Conservation (phyloP, 2,888 invertebrate genomes). For the Volucella zonaria region DNA sequence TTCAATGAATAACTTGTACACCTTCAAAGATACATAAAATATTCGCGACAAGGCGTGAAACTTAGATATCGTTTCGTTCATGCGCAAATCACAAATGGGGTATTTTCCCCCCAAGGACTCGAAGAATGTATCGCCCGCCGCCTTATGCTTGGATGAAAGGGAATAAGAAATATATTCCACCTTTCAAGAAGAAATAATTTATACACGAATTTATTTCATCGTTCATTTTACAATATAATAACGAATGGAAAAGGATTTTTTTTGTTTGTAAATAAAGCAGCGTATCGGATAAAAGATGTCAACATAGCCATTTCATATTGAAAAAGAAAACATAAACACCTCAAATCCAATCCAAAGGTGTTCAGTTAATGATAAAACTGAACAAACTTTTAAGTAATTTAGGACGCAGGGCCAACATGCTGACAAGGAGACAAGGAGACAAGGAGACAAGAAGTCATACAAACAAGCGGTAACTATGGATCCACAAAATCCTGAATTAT, state of each 20-base stretch:
- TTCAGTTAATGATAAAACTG: slow-evolving; percentile 25
- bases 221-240: not conserved
- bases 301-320: not conserved
- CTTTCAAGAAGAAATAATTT: slow-evolving; percentile 34
- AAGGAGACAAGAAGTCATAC: not conserved
- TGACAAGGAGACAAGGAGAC: not conserved
- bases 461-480: not conserved
- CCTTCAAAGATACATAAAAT: slow-evolving; percentile 35
- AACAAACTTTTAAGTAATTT: slow-evolving; percentile 48
- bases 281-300: slow-evolving; percentile 14
- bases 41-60: not conserved
- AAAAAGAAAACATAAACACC: not conserved
- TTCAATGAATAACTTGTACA: slow-evolving; percentile 30
- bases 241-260: too few relatives aligned
- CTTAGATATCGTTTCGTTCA: not conserved
- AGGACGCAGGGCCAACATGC: not conserved
- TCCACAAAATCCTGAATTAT: slow-evolving; percentile 14
- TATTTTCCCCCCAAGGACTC: not conserved
- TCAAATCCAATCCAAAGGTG: slow-evolving; percentile 11
- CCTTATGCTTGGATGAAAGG: not conserved
- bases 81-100: not conserved
- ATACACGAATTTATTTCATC: slow-evolving; percentile 12
- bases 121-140: not conserved
- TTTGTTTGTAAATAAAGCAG: not conserved
- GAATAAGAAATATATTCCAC: slow-evolving; percentile 24